phyloP scores from a whole-genome alignment of 2,888 invertebrate genomes.

The Eutolmus rufibarbis region DNA sequence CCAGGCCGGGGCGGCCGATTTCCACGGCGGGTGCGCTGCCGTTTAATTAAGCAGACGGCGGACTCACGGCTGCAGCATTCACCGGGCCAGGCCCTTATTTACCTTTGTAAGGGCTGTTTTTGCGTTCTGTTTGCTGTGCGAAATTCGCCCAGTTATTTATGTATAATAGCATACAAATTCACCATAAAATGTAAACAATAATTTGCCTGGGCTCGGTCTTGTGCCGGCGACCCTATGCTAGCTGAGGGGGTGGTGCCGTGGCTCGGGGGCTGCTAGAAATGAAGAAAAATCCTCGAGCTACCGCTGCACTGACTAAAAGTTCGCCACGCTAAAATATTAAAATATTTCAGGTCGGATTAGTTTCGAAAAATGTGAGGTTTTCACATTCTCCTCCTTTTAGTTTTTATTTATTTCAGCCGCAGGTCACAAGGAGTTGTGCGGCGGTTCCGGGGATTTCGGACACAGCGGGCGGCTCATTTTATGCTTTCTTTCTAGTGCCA shows the following conservation, averaged over 20 bases:
- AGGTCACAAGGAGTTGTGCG: background rate
- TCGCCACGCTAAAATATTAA: slow-evolving; percentile 19
- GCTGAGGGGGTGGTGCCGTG: background rate
- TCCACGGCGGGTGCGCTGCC: background rate
- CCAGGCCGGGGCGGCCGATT: background rate
- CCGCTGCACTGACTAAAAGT: background rate
- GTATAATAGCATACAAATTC: background rate
- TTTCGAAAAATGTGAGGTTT: slow-evolving; percentile 13
- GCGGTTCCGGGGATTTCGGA: background rate
- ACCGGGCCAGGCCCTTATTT: background rate
- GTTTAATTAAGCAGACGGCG: slow-evolving; percentile 7
- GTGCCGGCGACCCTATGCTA: background rate
- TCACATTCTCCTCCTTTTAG: background rate
- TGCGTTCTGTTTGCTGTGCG: background rate
- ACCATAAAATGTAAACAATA: slow-evolving; percentile 21
- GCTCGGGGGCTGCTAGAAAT: background rate
- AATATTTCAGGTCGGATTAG: slow-evolving; percentile 16
- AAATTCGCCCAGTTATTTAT: background rate
- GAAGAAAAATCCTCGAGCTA: background rate
- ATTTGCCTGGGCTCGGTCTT: background rate
- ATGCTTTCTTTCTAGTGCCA: slow-evolving; percentile 3
- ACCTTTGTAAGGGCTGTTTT: background rate
- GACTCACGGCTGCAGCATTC: background rate
- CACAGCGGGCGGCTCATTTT: background rate
- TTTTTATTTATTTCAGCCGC: background rate